These are phyloP conservation scores for Amblyopsis hoosieri DNA, from an alignment of 2,797 vertebrate species.

Conservation along the genomic window DNA sequence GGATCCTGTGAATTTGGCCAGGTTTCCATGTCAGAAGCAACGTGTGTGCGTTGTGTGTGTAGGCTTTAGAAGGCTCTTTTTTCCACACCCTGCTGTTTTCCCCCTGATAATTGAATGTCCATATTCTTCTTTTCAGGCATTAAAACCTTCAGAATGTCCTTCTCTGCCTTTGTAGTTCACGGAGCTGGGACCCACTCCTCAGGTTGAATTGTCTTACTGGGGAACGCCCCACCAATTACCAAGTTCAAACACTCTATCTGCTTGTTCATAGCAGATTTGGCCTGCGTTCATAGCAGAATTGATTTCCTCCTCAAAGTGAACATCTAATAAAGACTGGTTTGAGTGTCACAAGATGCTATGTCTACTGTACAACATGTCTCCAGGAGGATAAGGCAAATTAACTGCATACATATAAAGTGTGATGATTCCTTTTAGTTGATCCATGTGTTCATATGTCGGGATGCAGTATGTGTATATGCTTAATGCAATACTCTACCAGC, in stretches of 20 bases:
- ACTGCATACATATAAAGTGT: not conserved
- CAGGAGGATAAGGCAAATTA: constrained; percentile 44
- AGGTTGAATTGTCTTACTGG: constrained; percentile 63
- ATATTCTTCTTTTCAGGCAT: constrained; percentile 77
- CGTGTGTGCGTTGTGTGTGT: constrained; percentile 30
- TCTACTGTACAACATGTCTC: constrained; percentile 13
- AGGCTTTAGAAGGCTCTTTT: constrained; percentile 72
- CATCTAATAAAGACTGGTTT: constrained; percentile 52
- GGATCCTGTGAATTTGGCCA: constrained; percentile 73
- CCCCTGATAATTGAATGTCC: constrained; percentile 81
- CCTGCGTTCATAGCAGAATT: constrained; percentile 45
- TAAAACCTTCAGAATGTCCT: constrained; percentile 77
- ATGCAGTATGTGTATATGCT: not conserved
- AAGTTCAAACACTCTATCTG: constrained; percentile 71
- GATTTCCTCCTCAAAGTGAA: constrained; percentile 43
- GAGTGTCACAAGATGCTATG: constrained; percentile 38
- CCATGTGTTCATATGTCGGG: not conserved
- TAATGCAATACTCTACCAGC: too few relatives aligned
- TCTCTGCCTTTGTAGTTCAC: constrained; percentile 71
- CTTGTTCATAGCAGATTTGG: constrained; percentile 62
- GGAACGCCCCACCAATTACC: constrained; percentile 73
- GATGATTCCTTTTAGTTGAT: not conserved
- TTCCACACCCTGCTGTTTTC: constrained; percentile 77
- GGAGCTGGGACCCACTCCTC: constrained; percentile 71
- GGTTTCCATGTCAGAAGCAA: constrained; percentile 77